Base-by-base conservation (phyloP, 2,888 invertebrate genomes). In the Zaprionus obscuricornis region DNA sequence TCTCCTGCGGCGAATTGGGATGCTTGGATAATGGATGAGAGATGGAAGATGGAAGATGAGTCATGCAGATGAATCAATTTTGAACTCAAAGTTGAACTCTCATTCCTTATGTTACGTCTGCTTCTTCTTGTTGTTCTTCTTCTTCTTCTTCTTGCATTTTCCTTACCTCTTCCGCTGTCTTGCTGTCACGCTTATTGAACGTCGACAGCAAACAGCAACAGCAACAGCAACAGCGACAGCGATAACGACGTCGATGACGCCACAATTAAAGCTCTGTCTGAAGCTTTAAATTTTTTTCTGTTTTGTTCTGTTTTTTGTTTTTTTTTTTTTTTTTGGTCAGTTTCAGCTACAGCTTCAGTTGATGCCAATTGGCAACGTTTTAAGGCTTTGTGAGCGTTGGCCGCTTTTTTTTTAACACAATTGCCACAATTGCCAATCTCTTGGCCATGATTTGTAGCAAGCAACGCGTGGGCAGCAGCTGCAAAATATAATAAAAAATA, bases 41-140 rank as follows among this genome's bases (percentile, higher is more conserved):
- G n/a, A n/a, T n/a, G n/a, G n/a, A n/a, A n/a, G n/a, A n/a, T n/a
- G n/a, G 22, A 22, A 16, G 26, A 63, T 63, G 76, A 77, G 31
- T 77, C 82, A 77, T 77, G 54, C 51, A 40, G 55, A 64, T 77
- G 81, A 81, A 84, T 81, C 84, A 81, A 84, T 73, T 69, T 50
- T 27, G 33, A 54, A 64, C 46, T 46, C 63, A 68, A n/a, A 62
- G 63, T 56, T 79, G 84, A 84, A 73, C 84, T 59, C 76, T 58
- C 46, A 57, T 63, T 72, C 79, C 73, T 73, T 58, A 56, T 47
- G 39, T 20, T 17, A 40, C 50, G 26, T 11, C 17, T 18, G 29
- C 26, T 22, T 14, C 37, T 47, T 58, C 56, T 33, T 33, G 47
- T 46, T 26, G 6, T 7, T 24, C 11, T 50, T 20, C 33, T 10